Evolutionary conservation across 2,888 invertebrate genomes (phyloP).

Genomic region (Tineola bisselliella): DNA sequence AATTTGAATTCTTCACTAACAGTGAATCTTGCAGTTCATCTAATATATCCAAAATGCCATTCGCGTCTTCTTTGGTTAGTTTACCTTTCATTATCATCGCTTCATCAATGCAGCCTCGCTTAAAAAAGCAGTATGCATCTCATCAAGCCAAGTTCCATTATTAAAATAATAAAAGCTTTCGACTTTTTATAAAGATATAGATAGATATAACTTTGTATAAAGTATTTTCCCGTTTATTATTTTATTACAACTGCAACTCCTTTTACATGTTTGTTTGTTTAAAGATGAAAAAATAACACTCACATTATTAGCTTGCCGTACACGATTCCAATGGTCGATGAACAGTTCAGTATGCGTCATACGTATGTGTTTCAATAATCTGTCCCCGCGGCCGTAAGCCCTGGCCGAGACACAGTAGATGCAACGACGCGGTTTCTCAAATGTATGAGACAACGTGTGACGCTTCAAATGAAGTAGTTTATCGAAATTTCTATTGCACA

Average conservation of each 20-base stretch:
- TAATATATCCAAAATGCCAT: slow-evolving; percentile 43
- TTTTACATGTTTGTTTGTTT: no score
- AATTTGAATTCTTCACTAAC: not conserved
- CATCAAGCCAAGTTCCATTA: no score
- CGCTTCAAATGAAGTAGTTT: slow-evolving; percentile 75
- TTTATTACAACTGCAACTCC: no score
- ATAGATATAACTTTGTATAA: no score
- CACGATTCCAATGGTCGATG: slow-evolving; percentile 46
- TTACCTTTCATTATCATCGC: not conserved
- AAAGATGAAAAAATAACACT: no score
- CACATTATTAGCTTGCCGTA: slow-evolving; percentile 23
- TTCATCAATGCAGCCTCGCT: no score
- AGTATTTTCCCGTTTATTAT: no score
- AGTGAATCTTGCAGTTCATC: not conserved
- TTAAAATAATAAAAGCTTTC: no score
- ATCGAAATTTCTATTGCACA: slow-evolving; percentile 74
- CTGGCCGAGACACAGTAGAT: slow-evolving; percentile 74
- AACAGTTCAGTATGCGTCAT: slow-evolving; percentile 74
- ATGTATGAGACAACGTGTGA: slow-evolving; percentile 76
- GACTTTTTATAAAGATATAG: no score
- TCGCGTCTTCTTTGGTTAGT: slow-evolving; percentile 30
- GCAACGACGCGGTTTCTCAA: slow-evolving; percentile 80
- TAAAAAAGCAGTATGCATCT: no score
- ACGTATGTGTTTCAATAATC: slow-evolving; percentile 80
- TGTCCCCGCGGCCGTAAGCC: slow-evolving; percentile 82